Evolutionary conservation across 2,888 invertebrate species (phyloP).

Genomic region (Unio delphinus): DNA sequence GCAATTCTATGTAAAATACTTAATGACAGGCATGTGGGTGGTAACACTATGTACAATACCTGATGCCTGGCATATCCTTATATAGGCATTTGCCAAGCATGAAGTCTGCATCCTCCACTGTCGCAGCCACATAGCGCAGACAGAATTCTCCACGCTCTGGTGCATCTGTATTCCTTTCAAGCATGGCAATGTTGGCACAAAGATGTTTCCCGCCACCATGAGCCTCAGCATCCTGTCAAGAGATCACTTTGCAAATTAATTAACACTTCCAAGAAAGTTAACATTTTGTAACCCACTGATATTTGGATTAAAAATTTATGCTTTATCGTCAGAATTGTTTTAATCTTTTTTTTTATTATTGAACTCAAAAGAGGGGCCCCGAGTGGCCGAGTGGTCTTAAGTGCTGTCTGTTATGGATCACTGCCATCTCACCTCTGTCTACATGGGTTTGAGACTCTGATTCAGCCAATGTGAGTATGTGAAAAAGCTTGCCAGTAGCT

Average conservation of each 20-base stretch:
- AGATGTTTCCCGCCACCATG: conserved; percentile 69
- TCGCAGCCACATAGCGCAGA: conserved; percentile 67
- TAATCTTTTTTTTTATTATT: no score
- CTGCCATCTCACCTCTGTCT: no score
- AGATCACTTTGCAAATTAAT: not conserved
- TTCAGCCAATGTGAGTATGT: no score
- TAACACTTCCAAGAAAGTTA: not conserved
- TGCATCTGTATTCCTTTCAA: conserved; percentile 60
- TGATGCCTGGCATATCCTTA: conserved; percentile 67
- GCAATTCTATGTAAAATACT: no score
- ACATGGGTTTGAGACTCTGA: no score
- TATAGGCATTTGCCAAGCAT: conserved; percentile 64
- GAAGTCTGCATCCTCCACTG: conserved; percentile 67
- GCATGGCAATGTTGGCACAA: conserved; percentile 66
- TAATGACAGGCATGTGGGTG: no score
- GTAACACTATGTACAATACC: conserved; percentile 39
- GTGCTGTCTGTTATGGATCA: no score
- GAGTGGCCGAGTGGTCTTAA: no score
- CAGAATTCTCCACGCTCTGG: conserved; percentile 59
- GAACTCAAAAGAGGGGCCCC: no score
- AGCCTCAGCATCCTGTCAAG: conserved; percentile 67
- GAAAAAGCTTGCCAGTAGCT: no score
- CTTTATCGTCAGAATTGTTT: no score
- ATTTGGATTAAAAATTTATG: no score
- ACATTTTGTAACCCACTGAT: not conserved